phyloP scores from a whole-genome alignment of 2,113 vertebrate species.

The Lathamus discolor region DNA sequence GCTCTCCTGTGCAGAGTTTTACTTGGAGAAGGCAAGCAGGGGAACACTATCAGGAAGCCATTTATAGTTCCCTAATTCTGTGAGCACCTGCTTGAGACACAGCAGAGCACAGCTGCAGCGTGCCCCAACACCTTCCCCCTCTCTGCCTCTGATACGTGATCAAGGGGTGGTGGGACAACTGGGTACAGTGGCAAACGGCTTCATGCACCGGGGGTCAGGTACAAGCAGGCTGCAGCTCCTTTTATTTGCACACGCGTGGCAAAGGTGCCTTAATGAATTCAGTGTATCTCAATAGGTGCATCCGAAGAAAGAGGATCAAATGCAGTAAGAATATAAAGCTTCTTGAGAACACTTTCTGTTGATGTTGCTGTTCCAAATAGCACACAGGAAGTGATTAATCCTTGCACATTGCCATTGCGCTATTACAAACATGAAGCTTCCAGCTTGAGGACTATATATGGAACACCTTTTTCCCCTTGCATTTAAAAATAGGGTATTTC shows the following conservation, averaged over 20 bases:
- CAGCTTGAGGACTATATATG: slow-evolving; percentile 3
- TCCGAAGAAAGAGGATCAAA: not conserved
- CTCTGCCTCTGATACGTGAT: not conserved
- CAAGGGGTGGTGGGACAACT: not conserved
- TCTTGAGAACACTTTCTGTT: not conserved
- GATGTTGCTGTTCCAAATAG: not conserved
- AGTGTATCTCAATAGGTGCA: not conserved
- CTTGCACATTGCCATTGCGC: not conserved
- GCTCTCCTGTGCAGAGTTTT: not conserved
- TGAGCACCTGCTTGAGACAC: not conserved
- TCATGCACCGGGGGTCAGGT: not conserved
- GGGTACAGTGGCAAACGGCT: not conserved
- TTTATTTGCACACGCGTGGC: rapidly evolving
- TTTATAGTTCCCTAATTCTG: slow-evolving; percentile 17
- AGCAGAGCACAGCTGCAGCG: not conserved
- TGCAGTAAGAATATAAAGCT: not conserved
- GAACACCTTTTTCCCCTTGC: not conserved
- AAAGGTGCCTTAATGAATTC: not conserved
- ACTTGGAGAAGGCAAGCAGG: not conserved
- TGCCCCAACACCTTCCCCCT: not conserved
- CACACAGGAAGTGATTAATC: not conserved
- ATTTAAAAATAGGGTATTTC: slow-evolving; percentile 34
- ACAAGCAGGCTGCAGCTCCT: not conserved
- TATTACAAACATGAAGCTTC: not conserved
- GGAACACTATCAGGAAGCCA: not conserved